These are phyloP conservation scores for Myrmophylax atrothorax DNA, from an alignment of 2,113 vertebrate species.

Conservation along the genomic window DNA sequence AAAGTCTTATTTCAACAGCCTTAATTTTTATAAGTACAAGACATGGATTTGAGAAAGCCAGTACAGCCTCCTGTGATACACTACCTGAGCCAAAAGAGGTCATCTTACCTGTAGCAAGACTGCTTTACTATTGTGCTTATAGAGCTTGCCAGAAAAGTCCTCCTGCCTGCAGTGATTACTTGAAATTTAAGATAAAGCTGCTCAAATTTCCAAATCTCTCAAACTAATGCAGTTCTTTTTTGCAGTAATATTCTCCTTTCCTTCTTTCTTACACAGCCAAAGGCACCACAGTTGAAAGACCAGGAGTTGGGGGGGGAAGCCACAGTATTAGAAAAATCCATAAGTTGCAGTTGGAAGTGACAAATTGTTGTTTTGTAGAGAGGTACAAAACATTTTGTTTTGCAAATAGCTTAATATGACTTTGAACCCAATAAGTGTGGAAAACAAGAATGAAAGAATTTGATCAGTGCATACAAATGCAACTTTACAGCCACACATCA, in stretches of 20 bases:
- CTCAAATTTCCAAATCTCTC: not conserved
- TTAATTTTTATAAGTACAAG: not conserved
- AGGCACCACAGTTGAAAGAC: not conserved
- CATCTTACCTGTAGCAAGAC: not conserved
- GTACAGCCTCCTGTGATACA: not conserved
- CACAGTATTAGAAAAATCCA: not conserved
- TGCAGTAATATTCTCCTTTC: not conserved
- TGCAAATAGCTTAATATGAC: not conserved
- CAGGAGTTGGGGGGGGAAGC: accelerated
- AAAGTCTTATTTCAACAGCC: not conserved
- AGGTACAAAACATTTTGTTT: not conserved
- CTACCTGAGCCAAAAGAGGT: not conserved
- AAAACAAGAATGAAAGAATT: not conserved
- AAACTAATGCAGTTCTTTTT: not conserved
- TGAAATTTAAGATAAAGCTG: slow-evolving; percentile 7
- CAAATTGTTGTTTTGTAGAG: not conserved
- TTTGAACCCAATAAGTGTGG: not conserved
- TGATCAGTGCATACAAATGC: not conserved
- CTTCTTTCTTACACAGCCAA: not conserved
- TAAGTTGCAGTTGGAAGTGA: not conserved
- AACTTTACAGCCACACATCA: not conserved
- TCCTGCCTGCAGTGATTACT: not conserved
- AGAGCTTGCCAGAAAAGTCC: not conserved
- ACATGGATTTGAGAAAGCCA: not conserved
- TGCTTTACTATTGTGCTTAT: not conserved